Conservation (phyloP, 2,113 vertebrate genomes). For the Oxyura jamaicensis region DNA sequence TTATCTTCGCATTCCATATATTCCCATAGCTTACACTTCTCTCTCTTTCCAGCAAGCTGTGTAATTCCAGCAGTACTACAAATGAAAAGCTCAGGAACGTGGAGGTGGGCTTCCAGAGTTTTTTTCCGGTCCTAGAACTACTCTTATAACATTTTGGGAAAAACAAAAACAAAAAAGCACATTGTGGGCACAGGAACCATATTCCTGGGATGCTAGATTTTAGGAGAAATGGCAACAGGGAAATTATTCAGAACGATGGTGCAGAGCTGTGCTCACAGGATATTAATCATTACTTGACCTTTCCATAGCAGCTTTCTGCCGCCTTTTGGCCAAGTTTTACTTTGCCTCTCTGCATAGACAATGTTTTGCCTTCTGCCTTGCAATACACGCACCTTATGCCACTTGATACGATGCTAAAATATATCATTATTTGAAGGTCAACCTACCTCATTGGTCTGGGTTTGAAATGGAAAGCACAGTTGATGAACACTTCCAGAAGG, state of each 20-base stretch:
- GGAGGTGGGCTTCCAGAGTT: background rate
- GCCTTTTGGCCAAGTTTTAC: slow-evolving; percentile 18
- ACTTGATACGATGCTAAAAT: background rate
- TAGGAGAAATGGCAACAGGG: background rate
- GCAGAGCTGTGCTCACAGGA: background rate
- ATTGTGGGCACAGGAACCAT: background rate
- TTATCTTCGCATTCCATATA: background rate
- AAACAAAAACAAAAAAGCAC: background rate
- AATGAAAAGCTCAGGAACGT: background rate
- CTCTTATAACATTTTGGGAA: background rate
- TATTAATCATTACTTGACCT: slow-evolving; percentile 18
- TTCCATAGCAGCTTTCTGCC: background rate
- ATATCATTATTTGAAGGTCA: background rate
- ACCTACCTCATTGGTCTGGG: background rate
- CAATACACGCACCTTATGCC: background rate
- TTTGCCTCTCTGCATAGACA: background rate
- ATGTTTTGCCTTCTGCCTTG: background rate
- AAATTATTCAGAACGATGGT: background rate
- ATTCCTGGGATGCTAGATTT: background rate
- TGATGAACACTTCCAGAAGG: background rate
- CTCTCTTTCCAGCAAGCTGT: background rate
- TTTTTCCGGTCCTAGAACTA: background rate
- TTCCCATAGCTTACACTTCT: background rate
- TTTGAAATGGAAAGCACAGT: background rate
- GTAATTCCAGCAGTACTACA: background rate